Evolutionary conservation across 1,140 invertebrate genomes (phyloP), one percentile per base, ranked within the genome.

Genomic region (Bombus confusus): DNA sequence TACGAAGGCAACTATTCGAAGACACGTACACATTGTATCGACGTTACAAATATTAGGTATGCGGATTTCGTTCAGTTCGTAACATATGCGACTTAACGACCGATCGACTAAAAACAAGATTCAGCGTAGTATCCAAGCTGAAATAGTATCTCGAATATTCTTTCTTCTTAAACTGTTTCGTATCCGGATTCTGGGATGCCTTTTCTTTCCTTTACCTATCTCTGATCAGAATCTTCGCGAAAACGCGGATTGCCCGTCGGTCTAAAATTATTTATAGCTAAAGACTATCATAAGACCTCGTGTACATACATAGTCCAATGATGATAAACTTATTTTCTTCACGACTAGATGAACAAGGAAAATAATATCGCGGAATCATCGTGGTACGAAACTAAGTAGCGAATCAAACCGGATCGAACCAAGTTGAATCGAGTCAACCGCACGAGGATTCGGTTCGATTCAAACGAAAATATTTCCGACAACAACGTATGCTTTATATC

Each of bases 1-100:
- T 92, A 91, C 90, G 83, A 94, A 94, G 93, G 92, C 92, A 93
- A 92, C 91, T 92, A 92, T 91, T 94, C 86, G 83, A 93, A 93
- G 93, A 91, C 92, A 93, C 91, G 81, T 92, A 88, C 84, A 87
- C 87, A 59, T 88, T 8, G 34, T 83, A 69, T 52, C n/a, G 37
- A 74, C 71, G 66, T 87, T 78, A 83, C 74, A 69, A 78, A 78
- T 68, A 68, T 80, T 68, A 59, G 68, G 31, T 81, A 85, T 59
- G 47, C 68, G 37, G 75, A 66, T 28, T 74, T 78, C 43, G 2
- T 57, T 76, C 12, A 12, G n/a, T 69, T 69, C 37, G 34, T 41
- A 6, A 57, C 59, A 66, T n/a, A 71, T 47, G 5, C 31, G 28
- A 5, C 15, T 43, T 72, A 12, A 52, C 47, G 18, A 52, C 3